Evolutionary conservation across 2,888 invertebrate genomes (phyloP).

Genomic region (Lasioglossum oenotherae): DNA sequence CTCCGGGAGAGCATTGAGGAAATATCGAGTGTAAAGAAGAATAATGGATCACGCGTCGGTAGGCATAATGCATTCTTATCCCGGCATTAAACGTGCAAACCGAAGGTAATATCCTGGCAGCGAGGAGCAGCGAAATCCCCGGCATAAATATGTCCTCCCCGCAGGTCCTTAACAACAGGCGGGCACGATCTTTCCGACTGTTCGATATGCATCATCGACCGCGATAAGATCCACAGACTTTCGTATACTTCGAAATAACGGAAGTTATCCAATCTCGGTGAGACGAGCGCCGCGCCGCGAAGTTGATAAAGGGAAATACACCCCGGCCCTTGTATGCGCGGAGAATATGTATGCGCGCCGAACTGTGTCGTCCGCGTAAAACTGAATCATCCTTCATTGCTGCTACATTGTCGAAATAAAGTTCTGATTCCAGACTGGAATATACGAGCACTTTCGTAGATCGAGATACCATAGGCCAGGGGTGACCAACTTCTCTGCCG

Average conservation of each 20-base stretch:
- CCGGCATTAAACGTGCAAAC: not conserved
- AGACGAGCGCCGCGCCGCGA: constrained; percentile 51
- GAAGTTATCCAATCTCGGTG: constrained; percentile 70
- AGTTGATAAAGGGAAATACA: constrained; percentile 67
- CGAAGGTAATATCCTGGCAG: constrained; percentile 6
- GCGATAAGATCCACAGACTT: constrained; percentile 66
- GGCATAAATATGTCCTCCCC: constrained; percentile 1
- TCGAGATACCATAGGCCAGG: not conserved
- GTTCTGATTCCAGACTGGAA: constrained; percentile 39
- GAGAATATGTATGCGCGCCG: too few species aligned
- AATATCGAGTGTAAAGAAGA: constrained; percentile 11
- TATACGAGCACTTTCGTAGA: not conserved
- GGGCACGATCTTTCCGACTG: constrained; percentile 35
- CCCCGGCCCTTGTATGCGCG: constrained; percentile 27
- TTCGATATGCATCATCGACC: constrained; percentile 68
- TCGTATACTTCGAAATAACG: constrained; percentile 67
- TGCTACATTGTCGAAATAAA: constrained; percentile 42
- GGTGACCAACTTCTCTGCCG: too few species aligned
- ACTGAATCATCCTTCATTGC: constrained; percentile 44
- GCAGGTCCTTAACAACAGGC: constrained; percentile 23
- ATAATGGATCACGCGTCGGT: constrained; percentile 5
- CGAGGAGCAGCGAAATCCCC: not conserved
- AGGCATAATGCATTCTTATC: constrained; percentile 8
- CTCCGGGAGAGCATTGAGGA: not conserved
- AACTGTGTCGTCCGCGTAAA: constrained; percentile 31